Evolutionary conservation across 2,888 invertebrate genomes (phyloP), one percentile per base, ranked within the genome.

Genomic region (Tribolium freemani): DNA sequence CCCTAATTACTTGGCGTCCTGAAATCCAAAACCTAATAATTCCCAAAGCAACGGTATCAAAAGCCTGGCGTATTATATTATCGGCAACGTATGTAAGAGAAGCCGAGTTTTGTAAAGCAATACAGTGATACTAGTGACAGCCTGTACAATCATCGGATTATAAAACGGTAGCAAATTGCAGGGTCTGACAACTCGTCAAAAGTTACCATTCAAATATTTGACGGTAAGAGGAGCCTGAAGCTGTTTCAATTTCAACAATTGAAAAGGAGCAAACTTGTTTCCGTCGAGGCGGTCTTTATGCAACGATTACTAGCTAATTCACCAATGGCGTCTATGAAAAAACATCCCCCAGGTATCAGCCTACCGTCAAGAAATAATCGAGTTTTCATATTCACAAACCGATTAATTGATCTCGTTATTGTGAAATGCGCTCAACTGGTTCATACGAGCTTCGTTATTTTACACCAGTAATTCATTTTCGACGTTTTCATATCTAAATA

Each of bases 381-480:
- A 56, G 51, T 61, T 63, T 69, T 44, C 53, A 44, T 9, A 60
- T 44, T 46, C 67, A 50, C 57, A 72, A 74, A 76, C 68, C 75
- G 75, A 77, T 79, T 78, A 78, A 78, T 79, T 78, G 79, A 80
- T 79, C 79, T 80, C 79, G 80, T 79, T 80, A 80, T 79, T 78
- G 73, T 77, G 76, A 64, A 76, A 75, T 77, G 75, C 72, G 72
- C 67, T 73, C 72, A 72, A 77, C 71, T 72, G 73, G 75, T 76
- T 71, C 73, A 75, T 75, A 69, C 72, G 75, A 77, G 76, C 74
- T 77, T 79, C 79, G 78, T 79, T 79, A 79, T 76, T 79, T 79
- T 79, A 78, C 80, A 77, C 80, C 80, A 76, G 75, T 74, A 78
- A 79, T 79, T 79, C 75, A 75, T 78, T 76, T 74, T 76, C 69